Evolutionary conservation across 1,140 invertebrate species (phyloP), one percentile per base, ranked within the genome.

Genomic region (Drosophila subpulchrella): DNA sequence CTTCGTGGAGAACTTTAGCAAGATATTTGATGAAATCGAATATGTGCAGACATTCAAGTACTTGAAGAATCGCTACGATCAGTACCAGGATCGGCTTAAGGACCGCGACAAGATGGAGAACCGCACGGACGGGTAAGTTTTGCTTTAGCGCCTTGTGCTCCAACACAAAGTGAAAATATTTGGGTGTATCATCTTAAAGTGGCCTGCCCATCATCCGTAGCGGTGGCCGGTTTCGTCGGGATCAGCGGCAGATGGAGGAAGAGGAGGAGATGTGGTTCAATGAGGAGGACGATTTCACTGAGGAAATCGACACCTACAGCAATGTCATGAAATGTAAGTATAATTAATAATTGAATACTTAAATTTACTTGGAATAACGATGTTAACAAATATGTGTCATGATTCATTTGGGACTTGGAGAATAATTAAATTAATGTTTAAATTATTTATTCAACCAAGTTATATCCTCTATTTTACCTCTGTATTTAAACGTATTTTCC

Each of bases 251-350:
- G 88, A 94, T 99, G 70, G 98, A 99, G 50, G 98, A 99, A 88
- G 98, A 99, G 81, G 98, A 99, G 92, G 98, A 99, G 93, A 98
- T 98, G 95, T 99, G 98, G 98, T 99, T 99, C 93, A 98, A 98
- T 91, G 97, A 98, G 83, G 98, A 99, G 77, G 98, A 99, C 91
- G 98, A 98, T 83, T 96, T 97, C 79, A 97, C 98, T 75, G 98
- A 99, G 86, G 90, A 91, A 63, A 84, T 93, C 70, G 93, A 93
- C 60, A 81, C 92, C 17, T 93, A 93, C 58, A 83, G 92, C 67
- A 92, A 81, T 66, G 89, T 91, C 32, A 93, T 93, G 74, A 91
- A 94, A 95, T 84, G 91, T 92, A 71, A 75, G 84, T 75, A 12
- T 39, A 13, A 6, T 4, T 24, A 6, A 20, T 20, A 27, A 27